Conservation (phyloP, 2,888 invertebrate species). For the Sisyra nigra region DNA sequence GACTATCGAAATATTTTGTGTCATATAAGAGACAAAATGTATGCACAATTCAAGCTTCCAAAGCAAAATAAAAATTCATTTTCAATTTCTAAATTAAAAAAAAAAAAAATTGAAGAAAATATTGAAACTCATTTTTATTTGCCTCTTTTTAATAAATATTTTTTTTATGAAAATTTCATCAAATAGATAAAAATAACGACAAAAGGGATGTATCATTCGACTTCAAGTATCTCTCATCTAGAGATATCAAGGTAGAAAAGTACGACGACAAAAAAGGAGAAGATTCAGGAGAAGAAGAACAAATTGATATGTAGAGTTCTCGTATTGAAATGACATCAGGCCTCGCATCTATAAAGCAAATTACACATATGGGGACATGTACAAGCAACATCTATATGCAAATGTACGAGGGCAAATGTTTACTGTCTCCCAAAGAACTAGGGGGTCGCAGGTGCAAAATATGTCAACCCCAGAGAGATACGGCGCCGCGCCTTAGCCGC, state of each 20-base stretch:
- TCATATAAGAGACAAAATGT: neutral
- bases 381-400: slow-evolving; percentile 2
- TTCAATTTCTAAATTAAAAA: too few relatives aligned
- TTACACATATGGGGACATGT: slow-evolving; percentile 5
- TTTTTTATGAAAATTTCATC: too few relatives aligned
- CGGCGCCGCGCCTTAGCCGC: neutral
- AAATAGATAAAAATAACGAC: too few relatives aligned
- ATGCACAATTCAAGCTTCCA: neutral
- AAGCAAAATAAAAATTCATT: too few relatives aligned
- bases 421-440: slow-evolving; percentile 3
- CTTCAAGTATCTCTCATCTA: too few relatives aligned
- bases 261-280: too few relatives aligned
- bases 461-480: slow-evolving; percentile 22
- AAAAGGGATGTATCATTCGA: too few relatives aligned
- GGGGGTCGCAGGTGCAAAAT: slow-evolving; percentile 23
- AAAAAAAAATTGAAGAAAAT: too few relatives aligned
- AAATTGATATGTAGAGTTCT: neutral
- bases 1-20: neutral
- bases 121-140: too few relatives aligned
- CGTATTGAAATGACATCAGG: slow-evolving; percentile 5
- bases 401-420: slow-evolving; percentile 4
- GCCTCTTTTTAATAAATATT: too few relatives aligned
- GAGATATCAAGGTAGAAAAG: too few relatives aligned
- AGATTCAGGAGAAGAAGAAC: too few relatives aligned
- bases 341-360: slow-evolving; percentile 8